Conservation (phyloP, 1,140 invertebrate genomes). For the Tribolium castaneum region DNA sequence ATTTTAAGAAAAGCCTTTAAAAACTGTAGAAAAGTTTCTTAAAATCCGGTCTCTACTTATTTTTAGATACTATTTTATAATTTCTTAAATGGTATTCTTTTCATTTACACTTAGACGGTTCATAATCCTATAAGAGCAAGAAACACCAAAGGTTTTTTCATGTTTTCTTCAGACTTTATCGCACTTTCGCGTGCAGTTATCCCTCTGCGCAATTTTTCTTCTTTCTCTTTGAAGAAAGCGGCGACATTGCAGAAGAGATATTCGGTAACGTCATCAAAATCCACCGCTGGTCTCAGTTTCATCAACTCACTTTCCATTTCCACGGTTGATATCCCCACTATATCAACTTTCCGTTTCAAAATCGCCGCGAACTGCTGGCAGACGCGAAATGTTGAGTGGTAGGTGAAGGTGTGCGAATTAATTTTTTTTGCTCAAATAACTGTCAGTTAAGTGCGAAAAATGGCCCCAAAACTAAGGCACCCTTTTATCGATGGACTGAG, state of each 20-base stretch:
- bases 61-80: no score
- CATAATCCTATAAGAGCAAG: no score
- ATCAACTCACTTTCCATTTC: not conserved
- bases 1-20: no score
- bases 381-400: not conserved
- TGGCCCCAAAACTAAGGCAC: conserved; percentile 36
- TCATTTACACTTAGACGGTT: no score
- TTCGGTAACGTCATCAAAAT: not conserved
- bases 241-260: not conserved
- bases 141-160: no score
- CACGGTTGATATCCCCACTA: not conserved
- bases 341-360: not conserved
- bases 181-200: not conserved
- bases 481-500: conserved; percentile 58
- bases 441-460: not conserved
- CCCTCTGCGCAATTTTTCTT: not conserved
- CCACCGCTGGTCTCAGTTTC: not conserved
- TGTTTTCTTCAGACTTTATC: no score
- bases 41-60: no score
- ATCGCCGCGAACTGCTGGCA: not conserved
- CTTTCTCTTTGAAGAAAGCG: not conserved
- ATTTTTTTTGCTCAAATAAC: no score
- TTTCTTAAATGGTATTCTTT: no score
- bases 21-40: no score
- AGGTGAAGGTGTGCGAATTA: not conserved